Evolutionary conservation across 2,797 vertebrate genomes (phyloP).

Genomic region (Salmo trutta): DNA sequence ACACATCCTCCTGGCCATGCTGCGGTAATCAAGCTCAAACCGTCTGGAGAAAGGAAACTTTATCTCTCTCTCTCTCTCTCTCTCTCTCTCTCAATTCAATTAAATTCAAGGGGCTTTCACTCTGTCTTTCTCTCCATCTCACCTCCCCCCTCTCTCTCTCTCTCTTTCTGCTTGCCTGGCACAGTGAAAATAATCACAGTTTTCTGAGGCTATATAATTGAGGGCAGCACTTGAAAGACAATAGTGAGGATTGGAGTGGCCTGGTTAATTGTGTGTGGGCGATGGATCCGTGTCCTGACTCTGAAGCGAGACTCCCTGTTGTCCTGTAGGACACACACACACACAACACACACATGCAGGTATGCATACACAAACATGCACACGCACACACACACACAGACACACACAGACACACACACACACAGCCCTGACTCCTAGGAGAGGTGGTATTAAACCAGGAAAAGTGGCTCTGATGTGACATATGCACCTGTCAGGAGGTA

Average conservation of each 20-base stretch:
- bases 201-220: slow-evolving; percentile 47
- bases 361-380: neutral
- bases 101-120: too few relatives aligned
- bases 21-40: slow-evolving; percentile 32
- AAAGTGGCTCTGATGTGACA: neutral
- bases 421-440: neutral
- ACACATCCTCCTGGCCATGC: slow-evolving; percentile 11
- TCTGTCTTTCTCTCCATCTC: slow-evolving; percentile 1
- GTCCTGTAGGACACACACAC: slow-evolving; percentile 18
- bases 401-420: too few relatives aligned
- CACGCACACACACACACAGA: neutral
- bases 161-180: neutral
- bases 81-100: slow-evolving; percentile 8
- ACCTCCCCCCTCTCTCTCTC: neutral
- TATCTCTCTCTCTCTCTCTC: neutral
- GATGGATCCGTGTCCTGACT: slow-evolving; percentile 49
- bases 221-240: slow-evolving; percentile 58
- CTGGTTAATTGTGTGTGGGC: slow-evolving; percentile 63
- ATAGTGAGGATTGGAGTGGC: slow-evolving; percentile 52
- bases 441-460: neutral
- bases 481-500: neutral
- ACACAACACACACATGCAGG: neutral
- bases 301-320: slow-evolving; percentile 30
- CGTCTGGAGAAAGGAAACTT: neutral
- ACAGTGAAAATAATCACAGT: slow-evolving; percentile 49